Evolutionary conservation across 2,113 vertebrate genomes (phyloP).

Genomic region (Manacus vitellinus): DNA sequence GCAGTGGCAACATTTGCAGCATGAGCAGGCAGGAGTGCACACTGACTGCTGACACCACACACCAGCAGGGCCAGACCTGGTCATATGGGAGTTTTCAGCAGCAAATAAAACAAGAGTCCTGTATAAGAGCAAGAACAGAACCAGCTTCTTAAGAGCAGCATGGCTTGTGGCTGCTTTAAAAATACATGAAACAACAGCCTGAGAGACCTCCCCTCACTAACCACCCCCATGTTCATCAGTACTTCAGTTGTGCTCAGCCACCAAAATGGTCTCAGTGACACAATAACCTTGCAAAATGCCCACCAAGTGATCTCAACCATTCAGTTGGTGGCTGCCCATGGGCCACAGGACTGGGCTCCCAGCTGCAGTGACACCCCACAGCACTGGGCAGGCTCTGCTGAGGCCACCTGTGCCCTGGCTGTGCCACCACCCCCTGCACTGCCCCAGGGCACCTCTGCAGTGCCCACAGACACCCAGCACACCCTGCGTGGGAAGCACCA

Average conservation of each 20-base stretch:
- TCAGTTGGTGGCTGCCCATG: not conserved
- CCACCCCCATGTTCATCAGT: rapidly evolving
- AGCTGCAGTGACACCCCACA: not conserved
- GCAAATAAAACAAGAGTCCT: not conserved
- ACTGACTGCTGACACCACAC: not conserved
- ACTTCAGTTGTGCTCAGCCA: not conserved
- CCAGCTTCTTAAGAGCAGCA: not conserved
- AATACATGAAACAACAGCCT: not conserved
- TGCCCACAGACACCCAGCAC: not conserved
- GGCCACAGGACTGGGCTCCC: not conserved
- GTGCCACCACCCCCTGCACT: rapidly evolving
- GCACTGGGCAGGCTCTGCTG: not conserved
- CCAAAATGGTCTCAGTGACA: not conserved
- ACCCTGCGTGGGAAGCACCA: not conserved
- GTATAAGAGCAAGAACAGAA: not conserved
- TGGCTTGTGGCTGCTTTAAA: not conserved
- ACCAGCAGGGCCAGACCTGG: not conserved
- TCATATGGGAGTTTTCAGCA: rapidly evolving
- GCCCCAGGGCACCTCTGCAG: not conserved
- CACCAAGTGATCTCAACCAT: not conserved
- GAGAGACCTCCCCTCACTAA: not conserved
- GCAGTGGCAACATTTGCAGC: not conserved
- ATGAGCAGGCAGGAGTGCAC: not conserved
- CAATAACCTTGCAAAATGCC: not conserved
- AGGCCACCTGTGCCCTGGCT: not conserved